phyloP scores from a whole-genome alignment of 2,797 vertebrate genomes.

The Esox lucius region DNA sequence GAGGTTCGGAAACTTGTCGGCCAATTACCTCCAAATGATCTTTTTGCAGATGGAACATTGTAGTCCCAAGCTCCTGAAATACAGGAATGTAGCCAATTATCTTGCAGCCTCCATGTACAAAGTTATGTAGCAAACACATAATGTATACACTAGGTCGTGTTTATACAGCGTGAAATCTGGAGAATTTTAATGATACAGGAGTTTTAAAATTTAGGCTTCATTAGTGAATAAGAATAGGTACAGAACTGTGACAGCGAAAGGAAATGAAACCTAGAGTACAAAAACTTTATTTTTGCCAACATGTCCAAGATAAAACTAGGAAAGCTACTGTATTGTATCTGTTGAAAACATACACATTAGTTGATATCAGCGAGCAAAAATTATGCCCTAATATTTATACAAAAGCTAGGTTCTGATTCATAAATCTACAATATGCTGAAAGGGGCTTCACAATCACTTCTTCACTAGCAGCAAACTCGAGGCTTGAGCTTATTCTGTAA shows the following conservation, averaged over 20 bases:
- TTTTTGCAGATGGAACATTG: too few relatives aligned
- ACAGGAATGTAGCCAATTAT: neutral
- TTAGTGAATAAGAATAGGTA: neutral
- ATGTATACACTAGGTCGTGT: neutral
- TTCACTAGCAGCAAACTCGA: too few relatives aligned
- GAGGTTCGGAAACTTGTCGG: too few relatives aligned
- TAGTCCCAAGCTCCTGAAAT: neutral
- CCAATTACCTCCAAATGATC: too few relatives aligned
- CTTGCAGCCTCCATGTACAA: neutral
- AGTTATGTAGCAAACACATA: neutral
- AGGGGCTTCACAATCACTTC: too few relatives aligned
- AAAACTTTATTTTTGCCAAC: neutral
- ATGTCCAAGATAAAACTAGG: neutral
- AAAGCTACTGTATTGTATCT: neutral
- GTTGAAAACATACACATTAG: neutral
- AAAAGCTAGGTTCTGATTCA: too few relatives aligned
- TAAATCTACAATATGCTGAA: too few relatives aligned
- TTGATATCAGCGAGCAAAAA: neutral
- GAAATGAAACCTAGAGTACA: neutral
- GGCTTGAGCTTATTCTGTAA: too few relatives aligned
- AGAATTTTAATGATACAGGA: conserved; percentile 8
- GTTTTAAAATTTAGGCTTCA: neutral
- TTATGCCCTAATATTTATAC: neutral
- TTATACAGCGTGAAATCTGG: neutral
- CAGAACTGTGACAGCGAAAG: neutral